phyloP scores from a whole-genome alignment of 2,113 vertebrate genomes.

The Phaethon lepturus region DNA sequence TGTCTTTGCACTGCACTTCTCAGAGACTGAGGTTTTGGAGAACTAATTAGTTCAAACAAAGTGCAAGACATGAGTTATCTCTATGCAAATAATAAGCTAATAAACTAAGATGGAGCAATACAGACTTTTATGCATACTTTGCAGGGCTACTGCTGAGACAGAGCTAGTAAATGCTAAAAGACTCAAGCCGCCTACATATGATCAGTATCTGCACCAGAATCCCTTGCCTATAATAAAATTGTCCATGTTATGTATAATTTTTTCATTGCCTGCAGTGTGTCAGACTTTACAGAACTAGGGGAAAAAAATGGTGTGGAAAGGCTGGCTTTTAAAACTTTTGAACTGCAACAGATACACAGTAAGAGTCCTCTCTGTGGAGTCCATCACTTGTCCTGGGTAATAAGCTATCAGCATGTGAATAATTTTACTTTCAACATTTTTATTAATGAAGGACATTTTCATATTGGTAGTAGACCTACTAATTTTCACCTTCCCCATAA shows the following conservation, averaged over 20 bases:
- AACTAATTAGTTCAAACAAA: background rate
- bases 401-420: background rate
- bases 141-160: background rate
- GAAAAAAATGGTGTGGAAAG: accelerated
- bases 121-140: background rate
- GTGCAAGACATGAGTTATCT: background rate
- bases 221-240: background rate
- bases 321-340: background rate
- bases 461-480: background rate
- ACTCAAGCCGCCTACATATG: background rate
- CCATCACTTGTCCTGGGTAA: background rate
- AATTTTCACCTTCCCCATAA: background rate
- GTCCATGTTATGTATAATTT: background rate
- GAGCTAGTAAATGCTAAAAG: background rate
- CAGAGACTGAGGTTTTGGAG: background rate
- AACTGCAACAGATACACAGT: background rate
- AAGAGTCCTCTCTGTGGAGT: background rate
- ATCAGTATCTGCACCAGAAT: background rate
- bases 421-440: background rate
- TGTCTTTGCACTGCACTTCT: background rate
- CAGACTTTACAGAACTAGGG: background rate
- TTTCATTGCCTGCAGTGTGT: background rate
- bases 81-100: background rate
- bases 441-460: background rate
- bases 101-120: background rate